phyloP scores from a whole-genome alignment of 1,140 invertebrate species.

The Orussus abietinus region DNA sequence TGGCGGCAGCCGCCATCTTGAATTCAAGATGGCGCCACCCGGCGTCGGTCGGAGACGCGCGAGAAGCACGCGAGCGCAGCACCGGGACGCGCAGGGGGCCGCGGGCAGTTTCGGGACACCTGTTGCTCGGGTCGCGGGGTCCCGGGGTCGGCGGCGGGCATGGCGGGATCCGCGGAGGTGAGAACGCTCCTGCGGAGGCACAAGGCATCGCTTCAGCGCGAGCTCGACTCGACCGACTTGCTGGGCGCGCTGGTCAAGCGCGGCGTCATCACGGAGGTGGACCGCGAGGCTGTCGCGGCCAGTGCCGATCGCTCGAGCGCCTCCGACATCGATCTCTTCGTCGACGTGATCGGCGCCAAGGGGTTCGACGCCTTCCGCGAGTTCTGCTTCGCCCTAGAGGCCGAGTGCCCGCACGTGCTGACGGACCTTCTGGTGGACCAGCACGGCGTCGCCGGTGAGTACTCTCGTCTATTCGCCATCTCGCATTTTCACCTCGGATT shows the following conservation, averaged over 20 bases:
- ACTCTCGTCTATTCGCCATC: neutral
- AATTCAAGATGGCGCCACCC: too few species aligned
- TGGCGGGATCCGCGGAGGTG: slow-evolving; percentile 39
- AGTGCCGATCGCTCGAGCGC: slow-evolving; percentile 29
- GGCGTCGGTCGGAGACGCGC: too few species aligned
- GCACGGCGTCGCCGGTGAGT: slow-evolving; percentile 31
- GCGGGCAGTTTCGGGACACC: slow-evolving; percentile 12
- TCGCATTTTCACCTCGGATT: neutral
- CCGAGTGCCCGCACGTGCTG: slow-evolving; percentile 54
- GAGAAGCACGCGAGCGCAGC: too few species aligned
- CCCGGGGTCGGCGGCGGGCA: slow-evolving; percentile 14
- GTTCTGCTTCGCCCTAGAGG: slow-evolving; percentile 56
- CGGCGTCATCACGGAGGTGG: slow-evolving; percentile 40
- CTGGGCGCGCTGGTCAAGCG: slow-evolving; percentile 41
- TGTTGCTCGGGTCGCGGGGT: slow-evolving; percentile 10
- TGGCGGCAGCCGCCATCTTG: too few species aligned
- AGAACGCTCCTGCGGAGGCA: slow-evolving; percentile 37
- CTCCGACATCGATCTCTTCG: slow-evolving; percentile 46
- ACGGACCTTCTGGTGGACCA: slow-evolving; percentile 49
- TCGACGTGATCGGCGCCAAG: slow-evolving; percentile 53
- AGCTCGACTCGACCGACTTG: slow-evolving; percentile 40
- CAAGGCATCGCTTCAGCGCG: slow-evolving; percentile 37
- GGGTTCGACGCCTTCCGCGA: slow-evolving; percentile 56
- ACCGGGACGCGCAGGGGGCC: neutral
- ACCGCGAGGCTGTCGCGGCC: slow-evolving; percentile 37